Evolutionary conservation across 2,888 invertebrate species (phyloP).

Genomic region (Pterostichus niger): DNA sequence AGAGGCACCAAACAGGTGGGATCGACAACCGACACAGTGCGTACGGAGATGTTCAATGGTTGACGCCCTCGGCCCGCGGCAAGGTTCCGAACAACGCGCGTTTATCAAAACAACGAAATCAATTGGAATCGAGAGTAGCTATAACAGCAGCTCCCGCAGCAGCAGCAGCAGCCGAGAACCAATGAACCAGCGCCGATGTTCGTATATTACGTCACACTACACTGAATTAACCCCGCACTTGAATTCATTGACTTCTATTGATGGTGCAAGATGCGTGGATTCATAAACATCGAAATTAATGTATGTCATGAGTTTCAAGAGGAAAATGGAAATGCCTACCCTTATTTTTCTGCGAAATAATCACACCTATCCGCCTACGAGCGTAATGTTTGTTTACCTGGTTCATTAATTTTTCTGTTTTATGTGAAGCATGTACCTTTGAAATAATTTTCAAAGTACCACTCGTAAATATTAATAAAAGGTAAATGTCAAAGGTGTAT

Average conservation of each 20-base stretch:
- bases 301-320: not conserved
- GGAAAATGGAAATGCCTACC: not conserved
- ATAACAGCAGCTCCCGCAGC: not conserved
- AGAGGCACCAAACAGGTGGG: conserved; percentile 52
- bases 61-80: conserved; percentile 29
- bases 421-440: too few relatives aligned
- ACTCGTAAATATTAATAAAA: too few relatives aligned
- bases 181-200: not conserved
- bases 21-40: not conserved
- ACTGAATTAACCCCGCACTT: not conserved
- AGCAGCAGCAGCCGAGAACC: not conserved
- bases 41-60: conserved; percentile 20
- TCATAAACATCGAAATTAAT: not conserved
- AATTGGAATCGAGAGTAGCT: conserved; percentile 41
- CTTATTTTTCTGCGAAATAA: not conserved
- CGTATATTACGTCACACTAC: conserved; percentile 26
- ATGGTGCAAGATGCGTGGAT: not conserved
- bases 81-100: conserved; percentile 52
- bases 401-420: too few relatives aligned
- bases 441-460: too few relatives aligned
- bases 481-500: too few relatives aligned
- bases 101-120: conserved; percentile 57
- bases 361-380: not conserved
- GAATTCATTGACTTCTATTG: not conserved
- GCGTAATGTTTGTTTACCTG: too few relatives aligned